Base-by-base conservation (phyloP, 2,888 invertebrate genomes). In the Temnothorax ravouxi region DNA sequence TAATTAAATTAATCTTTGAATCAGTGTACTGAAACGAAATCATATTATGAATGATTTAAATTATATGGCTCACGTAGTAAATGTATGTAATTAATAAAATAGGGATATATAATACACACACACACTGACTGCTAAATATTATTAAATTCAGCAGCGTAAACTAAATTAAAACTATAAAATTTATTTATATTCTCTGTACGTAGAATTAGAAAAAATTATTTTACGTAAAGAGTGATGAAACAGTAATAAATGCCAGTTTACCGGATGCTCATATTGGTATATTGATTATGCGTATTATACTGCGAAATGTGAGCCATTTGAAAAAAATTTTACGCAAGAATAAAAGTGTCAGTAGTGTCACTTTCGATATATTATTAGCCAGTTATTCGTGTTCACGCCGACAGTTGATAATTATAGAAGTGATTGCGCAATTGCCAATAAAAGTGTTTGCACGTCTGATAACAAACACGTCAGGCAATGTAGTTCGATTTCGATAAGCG, bases 401-500 rank as follows among this genome's bases (percentile, higher is more conserved):
- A 67, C 54, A 9, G 25, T 34, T 67, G 54, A 56, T 56, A 67
- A 77, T 77, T 77, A 77, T 56, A 67, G 54, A 67, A 66, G 25
- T 66, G 25, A 44, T 77, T 67, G 56, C 77, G 56, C 56, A 77
- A 77, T 77, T 44, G 13, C n/a, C n/a, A 67, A 67, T 13, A 66
- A 52, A 54, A 77, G 54, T 66, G 41, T 67, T 54, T 52, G n/a
- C 18, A 54, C 9, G 21, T 72, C n/a, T 75, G 21, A 47, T 59
- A 50, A 5, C 52, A 54, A 21, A 75, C 9, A n/a, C 41, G 64
- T 52, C 29, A 38, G 15, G 41, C 29, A n/a, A 44, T 59, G 66
- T 61, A 77, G 71, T 76, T 84, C 18, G 72, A 34, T 18, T 87
- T 86, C 79, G 88, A 66, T 25, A 59, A 18, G 34, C 56, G 21